These are phyloP conservation scores for Stigmatopora argus DNA, from an alignment of 2,113 vertebrate species.

Conservation along the genomic window DNA sequence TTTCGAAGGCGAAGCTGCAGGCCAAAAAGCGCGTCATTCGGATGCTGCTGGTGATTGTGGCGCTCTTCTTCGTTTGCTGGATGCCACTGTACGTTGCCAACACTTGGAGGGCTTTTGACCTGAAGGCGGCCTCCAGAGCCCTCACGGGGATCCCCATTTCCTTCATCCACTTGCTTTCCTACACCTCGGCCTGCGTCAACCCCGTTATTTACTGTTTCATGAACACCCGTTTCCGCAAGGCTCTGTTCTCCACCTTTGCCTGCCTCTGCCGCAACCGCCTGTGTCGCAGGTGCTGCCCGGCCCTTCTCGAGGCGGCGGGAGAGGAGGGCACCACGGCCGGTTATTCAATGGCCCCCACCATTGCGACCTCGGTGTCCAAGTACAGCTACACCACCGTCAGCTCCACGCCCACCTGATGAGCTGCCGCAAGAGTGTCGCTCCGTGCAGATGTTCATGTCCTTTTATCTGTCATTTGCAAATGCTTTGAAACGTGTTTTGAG, in stretches of 20 bases:
- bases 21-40: constrained; percentile 88
- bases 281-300: constrained; percentile 37
- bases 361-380: constrained; percentile 81
- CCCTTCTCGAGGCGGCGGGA: constrained; percentile 24
- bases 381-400: constrained; percentile 90
- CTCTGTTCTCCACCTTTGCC: constrained; percentile 76
- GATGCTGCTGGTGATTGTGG: constrained; percentile 91
- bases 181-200: constrained; percentile 84
- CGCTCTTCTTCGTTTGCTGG: constrained; percentile 92
- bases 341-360: constrained; percentile 70
- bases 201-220: constrained; percentile 97
- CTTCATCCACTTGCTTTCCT: constrained; percentile 91
- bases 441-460: constrained; percentile 4
- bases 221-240: constrained; percentile 90
- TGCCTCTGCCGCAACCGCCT: constrained; percentile 63
- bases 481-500: constrained; percentile 21
- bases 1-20: constrained; percentile 79
- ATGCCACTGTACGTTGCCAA: constrained; percentile 86
- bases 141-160: constrained; percentile 87
- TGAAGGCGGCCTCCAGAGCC: constrained; percentile 58
- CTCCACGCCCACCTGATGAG: constrained; percentile 75
- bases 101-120: constrained; percentile 88
- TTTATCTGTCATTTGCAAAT: constrained; percentile 22
- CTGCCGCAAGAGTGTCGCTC: neutral
- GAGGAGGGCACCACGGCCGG: constrained; percentile 61